These are phyloP conservation scores for Tupaia chinensis DNA, from an alignment of 2,113 vertebrate species.

Conservation along the genomic window DNA sequence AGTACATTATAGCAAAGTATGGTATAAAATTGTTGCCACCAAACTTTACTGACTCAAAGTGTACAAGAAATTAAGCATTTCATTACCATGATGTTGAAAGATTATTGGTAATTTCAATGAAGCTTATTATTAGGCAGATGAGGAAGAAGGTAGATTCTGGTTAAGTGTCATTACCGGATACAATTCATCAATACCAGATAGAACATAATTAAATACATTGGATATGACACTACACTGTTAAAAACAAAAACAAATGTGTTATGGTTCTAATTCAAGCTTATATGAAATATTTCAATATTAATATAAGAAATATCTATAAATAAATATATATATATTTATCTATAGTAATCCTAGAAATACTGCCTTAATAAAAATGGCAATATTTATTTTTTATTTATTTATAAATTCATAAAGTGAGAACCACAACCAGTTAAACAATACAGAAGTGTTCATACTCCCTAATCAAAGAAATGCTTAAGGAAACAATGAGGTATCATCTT, in stretches of 20 bases:
- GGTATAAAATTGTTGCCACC: slow-evolving; percentile 3
- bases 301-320: background rate
- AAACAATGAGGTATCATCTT: background rate
- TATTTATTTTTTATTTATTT: too few species aligned
- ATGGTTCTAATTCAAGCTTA: background rate
- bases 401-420: background rate
- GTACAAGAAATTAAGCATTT: background rate
- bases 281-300: background rate
- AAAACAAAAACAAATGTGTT: background rate
- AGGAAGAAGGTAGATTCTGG: background rate
- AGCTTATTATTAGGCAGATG: background rate
- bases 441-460: background rate
- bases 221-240: background rate
- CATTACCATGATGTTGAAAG: background rate
- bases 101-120: background rate
- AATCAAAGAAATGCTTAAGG: background rate
- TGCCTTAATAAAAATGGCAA: too few species aligned
- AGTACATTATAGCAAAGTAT: slow-evolving; percentile 8
- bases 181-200: background rate
- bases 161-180: background rate
- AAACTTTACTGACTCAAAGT: slow-evolving; percentile 1
- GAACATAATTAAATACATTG: background rate
- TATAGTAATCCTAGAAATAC: too few species aligned
- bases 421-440: background rate
- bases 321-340: background rate